Evolutionary conservation across 2,113 vertebrate species (phyloP).

Genomic region (Brachypodius melanocephalos): DNA sequence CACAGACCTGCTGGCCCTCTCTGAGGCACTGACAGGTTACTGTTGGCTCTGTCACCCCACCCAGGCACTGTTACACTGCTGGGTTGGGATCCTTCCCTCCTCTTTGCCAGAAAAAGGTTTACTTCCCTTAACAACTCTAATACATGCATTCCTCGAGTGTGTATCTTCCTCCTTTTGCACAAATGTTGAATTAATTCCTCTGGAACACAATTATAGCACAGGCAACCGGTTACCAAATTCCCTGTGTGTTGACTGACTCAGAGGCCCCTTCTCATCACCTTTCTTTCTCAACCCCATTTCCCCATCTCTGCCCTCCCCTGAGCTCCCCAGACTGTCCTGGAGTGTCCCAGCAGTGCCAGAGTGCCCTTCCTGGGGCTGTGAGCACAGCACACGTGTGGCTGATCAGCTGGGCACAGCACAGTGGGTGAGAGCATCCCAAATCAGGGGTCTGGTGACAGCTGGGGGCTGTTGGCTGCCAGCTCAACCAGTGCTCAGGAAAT

Average conservation of each 20-base stretch:
- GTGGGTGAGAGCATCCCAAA: neutral
- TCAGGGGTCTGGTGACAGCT: neutral
- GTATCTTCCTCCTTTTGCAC: neutral
- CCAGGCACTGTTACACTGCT: neutral
- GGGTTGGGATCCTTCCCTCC: neutral
- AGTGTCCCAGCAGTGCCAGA: neutral
- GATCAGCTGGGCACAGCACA: neutral
- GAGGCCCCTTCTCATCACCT: neutral
- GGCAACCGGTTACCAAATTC: neutral
- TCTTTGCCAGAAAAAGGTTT: neutral
- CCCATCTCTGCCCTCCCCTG: neutral
- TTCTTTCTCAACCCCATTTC: neutral
- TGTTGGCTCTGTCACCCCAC: neutral
- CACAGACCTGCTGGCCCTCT: neutral
- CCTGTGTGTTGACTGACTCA: neutral
- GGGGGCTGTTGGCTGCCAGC: neutral
- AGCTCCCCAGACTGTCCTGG: neutral
- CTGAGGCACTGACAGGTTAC: neutral
- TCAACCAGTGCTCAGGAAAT: neutral
- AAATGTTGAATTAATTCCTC: neutral
- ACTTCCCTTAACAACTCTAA: neutral
- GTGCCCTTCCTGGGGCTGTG: neutral
- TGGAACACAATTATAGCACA: neutral
- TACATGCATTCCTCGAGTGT: rapidly evolving
- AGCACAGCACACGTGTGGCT: neutral